A percentile compares a stretch with the other conserved stretches of the same genome.
These are phyloP conservation scores for Rhyacophila evoluta DNA, from an alignment of 2,888 invertebrate species.

Conservation along the genomic window DNA sequence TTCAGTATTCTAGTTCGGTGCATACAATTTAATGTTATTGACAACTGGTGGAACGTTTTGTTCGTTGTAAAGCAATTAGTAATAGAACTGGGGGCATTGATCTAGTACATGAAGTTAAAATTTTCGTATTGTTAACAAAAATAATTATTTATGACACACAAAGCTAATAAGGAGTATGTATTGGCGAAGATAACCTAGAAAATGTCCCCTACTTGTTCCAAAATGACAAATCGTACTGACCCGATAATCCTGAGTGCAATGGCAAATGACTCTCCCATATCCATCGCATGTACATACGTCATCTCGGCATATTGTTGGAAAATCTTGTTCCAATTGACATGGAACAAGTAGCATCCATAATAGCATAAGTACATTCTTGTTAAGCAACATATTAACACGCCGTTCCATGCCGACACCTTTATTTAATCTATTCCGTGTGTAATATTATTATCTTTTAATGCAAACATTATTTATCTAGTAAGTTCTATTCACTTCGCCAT, in stretches of 20 bases:
- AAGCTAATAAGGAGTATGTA: too few species aligned
- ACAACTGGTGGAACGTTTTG: too few species aligned
- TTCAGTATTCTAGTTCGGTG: too few species aligned
- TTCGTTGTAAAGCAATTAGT: too few species aligned
- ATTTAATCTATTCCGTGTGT: neutral
- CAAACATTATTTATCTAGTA: neutral
- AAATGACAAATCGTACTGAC: conserved; percentile 60
- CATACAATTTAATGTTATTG: too few species aligned
- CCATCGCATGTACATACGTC: conserved; percentile 71
- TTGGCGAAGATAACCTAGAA: too few species aligned
- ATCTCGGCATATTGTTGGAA: conserved; percentile 65
- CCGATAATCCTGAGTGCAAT: conserved; percentile 67
- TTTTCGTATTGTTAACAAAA: too few species aligned
- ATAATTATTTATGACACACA: too few species aligned
- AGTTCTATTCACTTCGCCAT: neutral
- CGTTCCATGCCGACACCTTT: neutral
- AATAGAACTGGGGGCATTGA: too few species aligned
- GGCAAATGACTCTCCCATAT: conserved; percentile 71
- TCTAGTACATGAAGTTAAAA: too few species aligned
- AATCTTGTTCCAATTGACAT: neutral
- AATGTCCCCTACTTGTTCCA: neutral
- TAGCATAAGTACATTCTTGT: neutral
- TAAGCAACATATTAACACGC: neutral
- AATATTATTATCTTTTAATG: neutral
- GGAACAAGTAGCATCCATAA: neutral